Conservation (phyloP, 2,797 vertebrate genomes). For the Lagocephalus sceleratus region DNA sequence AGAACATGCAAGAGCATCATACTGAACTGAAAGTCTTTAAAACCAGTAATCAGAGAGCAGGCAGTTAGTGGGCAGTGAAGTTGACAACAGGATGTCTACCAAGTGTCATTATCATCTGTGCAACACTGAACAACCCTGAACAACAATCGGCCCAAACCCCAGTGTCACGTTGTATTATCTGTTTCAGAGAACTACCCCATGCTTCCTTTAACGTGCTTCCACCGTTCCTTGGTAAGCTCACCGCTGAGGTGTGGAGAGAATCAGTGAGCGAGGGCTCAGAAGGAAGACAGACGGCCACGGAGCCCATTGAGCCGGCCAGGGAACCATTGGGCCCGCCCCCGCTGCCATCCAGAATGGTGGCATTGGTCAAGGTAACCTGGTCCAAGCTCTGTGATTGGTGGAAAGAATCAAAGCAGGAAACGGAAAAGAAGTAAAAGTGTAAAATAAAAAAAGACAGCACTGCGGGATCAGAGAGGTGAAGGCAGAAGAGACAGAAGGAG, state of each 20-base stretch:
- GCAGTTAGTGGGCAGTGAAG: conserved; percentile 55
- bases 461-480: conserved; percentile 68
- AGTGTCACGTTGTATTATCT: conserved; percentile 18
- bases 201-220: conserved; percentile 18
- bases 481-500: conserved; percentile 47
- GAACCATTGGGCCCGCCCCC: conserved; percentile 85
- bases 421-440: conserved; percentile 66
- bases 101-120: conserved; percentile 46
- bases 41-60: conserved; percentile 55
- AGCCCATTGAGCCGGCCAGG: conserved; percentile 86
- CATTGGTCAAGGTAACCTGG: conserved; percentile 79
- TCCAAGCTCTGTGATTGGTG: conserved; percentile 84
- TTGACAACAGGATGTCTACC: conserved; percentile 50
- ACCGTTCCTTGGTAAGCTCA: conserved; percentile 75
- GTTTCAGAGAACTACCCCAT: conserved; percentile 11
- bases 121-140: conserved; percentile 20
- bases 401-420: conserved; percentile 77
- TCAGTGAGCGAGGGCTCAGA: conserved; percentile 91
- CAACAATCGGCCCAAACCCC: neutral
- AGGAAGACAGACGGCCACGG: conserved; percentile 89
- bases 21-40: conserved; percentile 50
- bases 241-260: conserved; percentile 90
- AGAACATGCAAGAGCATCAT: conserved; percentile 64
- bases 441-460: conserved; percentile 77
- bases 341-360: conserved; percentile 81